These are phyloP conservation scores for Cephalopachus bancanus DNA, from an alignment of 2,797 vertebrate genomes.

Conservation along the genomic window DNA sequence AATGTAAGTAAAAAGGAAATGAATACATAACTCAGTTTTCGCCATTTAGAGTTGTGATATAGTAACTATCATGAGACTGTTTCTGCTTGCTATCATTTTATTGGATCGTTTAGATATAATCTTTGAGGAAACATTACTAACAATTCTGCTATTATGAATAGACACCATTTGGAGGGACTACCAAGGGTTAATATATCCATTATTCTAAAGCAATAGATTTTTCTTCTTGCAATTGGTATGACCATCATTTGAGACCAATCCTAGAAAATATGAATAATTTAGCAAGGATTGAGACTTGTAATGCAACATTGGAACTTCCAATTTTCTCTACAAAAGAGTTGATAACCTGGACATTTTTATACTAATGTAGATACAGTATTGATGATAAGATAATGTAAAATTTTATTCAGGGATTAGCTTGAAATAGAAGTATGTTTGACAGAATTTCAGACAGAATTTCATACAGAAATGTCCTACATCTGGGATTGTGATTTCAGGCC, in stretches of 20 bases:
- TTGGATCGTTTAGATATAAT: constrained; percentile 31
- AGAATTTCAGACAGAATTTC: constrained; percentile 8
- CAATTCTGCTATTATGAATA: background rate
- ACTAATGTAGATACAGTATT: constrained; percentile 13
- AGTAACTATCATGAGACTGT: background rate
- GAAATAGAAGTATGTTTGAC: background rate
- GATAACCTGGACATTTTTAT: background rate
- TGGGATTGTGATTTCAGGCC: background rate
- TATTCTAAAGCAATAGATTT: background rate
- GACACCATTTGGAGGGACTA: background rate
- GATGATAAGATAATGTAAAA: background rate
- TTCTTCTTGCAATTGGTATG: background rate
- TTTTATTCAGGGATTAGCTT: background rate
- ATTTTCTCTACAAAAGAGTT: background rate
- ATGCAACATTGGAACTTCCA: background rate
- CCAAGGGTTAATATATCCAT: background rate
- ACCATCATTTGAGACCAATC: background rate
- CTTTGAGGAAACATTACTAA: constrained; percentile 6
- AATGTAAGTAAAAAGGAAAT: background rate
- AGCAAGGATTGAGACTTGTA: background rate
- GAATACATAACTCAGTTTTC: background rate
- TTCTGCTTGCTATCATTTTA: constrained; percentile 15
- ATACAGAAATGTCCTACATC: background rate
- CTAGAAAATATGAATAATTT: background rate
- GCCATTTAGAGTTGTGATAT: background rate